phyloP scores from a whole-genome alignment of 2,888 invertebrate species.

The Nycteola revayana region DNA sequence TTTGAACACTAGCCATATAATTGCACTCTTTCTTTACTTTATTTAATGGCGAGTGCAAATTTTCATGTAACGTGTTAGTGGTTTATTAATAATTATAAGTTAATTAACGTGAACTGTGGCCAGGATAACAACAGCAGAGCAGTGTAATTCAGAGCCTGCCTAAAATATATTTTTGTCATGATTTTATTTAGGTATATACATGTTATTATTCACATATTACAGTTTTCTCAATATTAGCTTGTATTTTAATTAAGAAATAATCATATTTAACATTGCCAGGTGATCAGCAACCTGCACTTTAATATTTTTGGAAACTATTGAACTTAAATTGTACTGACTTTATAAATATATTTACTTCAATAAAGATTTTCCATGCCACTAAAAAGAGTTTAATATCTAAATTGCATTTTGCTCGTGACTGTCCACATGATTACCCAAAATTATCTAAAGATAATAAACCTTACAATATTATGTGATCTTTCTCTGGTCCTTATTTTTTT shows the following conservation, averaged over 20 bases:
- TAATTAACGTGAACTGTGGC: constrained; percentile 77
- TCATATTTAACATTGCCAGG: constrained; percentile 83
- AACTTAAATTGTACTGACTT: constrained; percentile 84
- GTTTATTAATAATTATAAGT: constrained; percentile 72
- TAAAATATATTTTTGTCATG: constrained; percentile 83
- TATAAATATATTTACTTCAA: constrained; percentile 84
- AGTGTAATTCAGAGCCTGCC: constrained; percentile 80
- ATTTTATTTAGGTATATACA: constrained; percentile 83
- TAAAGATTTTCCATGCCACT: constrained; percentile 83
- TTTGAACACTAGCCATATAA: constrained; percentile 53
- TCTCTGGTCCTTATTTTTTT: no score
- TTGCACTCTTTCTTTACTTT: constrained; percentile 54
- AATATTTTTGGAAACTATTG: constrained; percentile 84
- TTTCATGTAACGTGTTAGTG: constrained; percentile 67
- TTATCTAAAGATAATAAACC: no score
- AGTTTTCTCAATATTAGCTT: constrained; percentile 83
- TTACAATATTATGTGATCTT: no score
- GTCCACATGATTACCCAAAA: no score
- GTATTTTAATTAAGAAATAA: constrained; percentile 84
- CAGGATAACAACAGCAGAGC: constrained; percentile 78
- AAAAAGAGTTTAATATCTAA: constrained; percentile 46
- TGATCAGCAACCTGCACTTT: constrained; percentile 83
- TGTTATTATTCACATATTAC: constrained; percentile 83
- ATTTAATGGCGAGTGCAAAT: constrained; percentile 53
- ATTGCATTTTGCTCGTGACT: constrained; percentile 18